Evolutionary conservation across 2,888 invertebrate genomes (phyloP), one percentile per base, ranked within the genome.

Genomic region (Cryptus armator): DNA sequence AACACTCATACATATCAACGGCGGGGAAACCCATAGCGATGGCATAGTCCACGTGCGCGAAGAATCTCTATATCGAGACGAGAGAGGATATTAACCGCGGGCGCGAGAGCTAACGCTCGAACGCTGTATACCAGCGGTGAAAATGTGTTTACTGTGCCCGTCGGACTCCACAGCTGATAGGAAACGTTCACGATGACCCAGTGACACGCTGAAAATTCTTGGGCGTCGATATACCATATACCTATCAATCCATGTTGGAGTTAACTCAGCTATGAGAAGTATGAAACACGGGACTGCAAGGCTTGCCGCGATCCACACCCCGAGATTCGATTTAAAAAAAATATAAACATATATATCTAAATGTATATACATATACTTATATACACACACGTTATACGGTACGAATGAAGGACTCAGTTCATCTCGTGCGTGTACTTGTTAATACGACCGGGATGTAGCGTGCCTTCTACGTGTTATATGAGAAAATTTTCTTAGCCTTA

Each of bases 171-270:
- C 16, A 59, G 46, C 78, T 67, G 81, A 83, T 83, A 83, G 82
- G 46, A 83, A 76, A 85, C 74, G 48, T 66, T 72, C 82, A 77
- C 72, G 68, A 77, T 87, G 87, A 88, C 87, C 87, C 86, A 88
- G 87, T 86, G 87, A 88, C 86, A 86, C 82, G 79, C 53, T 79
- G 82, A 37, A 76, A 82, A 85, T 82, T 82, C 82, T 76, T 59
- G 43, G 68, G 29, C 76, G 53, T 68, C 78, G 66, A 79, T 82
- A 37, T 9, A 59, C 29, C 56, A 24, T 32, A 59, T 19, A 59
- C 37, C 44, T 24, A 48, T 46, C 66, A 59, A 64, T 59, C 78
- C 62, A 29, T 53, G 48, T 29, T 53, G 10, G 24, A 48, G 29
- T 19, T 51, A n/a, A 12, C 48, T 24, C 4, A 14, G 44, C 32